These are phyloP conservation scores for Melanostigma gelatinosum DNA, from an alignment of 2,113 vertebrate genomes.

Conservation along the genomic window DNA sequence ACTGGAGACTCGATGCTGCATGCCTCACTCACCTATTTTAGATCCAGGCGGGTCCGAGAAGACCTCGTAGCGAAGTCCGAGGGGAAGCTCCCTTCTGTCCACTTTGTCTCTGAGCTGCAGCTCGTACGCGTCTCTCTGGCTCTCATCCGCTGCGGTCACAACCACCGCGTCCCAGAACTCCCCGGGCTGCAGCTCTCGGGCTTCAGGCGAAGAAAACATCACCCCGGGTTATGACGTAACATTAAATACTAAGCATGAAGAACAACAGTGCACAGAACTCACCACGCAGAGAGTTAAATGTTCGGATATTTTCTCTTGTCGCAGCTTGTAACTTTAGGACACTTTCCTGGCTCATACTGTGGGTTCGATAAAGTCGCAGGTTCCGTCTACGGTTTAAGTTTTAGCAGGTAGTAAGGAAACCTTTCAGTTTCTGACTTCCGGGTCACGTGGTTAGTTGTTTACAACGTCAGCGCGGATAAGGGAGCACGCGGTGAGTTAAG, in stretches of 20 bases:
- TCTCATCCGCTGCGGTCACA: conserved; percentile 88
- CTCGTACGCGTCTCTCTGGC: conserved; percentile 87
- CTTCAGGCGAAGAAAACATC: conserved; percentile 63
- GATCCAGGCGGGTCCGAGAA: conserved; percentile 89
- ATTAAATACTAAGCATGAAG: neutral
- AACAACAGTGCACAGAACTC: conserved; percentile 20
- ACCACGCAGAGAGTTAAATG: conserved; percentile 76
- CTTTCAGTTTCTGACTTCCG: conserved; percentile 22
- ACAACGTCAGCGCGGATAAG: neutral
- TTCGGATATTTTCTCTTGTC: conserved; percentile 80
- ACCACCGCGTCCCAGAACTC: conserved; percentile 91
- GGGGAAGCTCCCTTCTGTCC: conserved; percentile 85
- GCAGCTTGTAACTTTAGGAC: conserved; percentile 62
- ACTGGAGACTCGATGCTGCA: no score
- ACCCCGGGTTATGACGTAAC: neutral
- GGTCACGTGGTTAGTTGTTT: conserved; percentile 42
- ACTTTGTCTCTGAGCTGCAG: conserved; percentile 87
- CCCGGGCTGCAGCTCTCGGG: conserved; percentile 72
- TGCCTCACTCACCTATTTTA: conserved; percentile 86
- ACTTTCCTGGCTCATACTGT: conserved; percentile 58
- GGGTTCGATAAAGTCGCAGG: accelerated
- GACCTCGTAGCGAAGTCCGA: conserved; percentile 85
- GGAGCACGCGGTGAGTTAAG: neutral
- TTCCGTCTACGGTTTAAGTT: no score
- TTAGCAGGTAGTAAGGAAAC: neutral